Base-by-base conservation (phyloP, 2,888 invertebrate species). In the Leptura quadrifasciata region DNA sequence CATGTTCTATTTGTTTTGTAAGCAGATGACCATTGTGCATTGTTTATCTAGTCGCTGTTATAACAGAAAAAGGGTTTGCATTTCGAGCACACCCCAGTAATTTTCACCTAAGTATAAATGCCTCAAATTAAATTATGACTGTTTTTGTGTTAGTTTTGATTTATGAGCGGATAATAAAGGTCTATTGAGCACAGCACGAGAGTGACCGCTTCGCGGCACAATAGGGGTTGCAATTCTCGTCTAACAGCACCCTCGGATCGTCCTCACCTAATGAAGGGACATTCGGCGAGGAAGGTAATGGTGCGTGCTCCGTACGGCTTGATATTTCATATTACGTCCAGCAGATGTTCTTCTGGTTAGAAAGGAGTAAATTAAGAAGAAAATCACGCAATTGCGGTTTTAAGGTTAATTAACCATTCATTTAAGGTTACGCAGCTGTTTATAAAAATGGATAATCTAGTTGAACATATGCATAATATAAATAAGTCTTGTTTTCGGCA, bases 1-100 rank as follows among this genome's bases (percentile, higher is more conserved):
- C 65, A 75, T 75, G 57, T 70, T 74, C 60, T 75, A 75, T 75
- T 75, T 75, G 75, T 75, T 75, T 75, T 71, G 75, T n/a, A 71
- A 58, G 75, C 71, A 75, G 75, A 75, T 75, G 75, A 75, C 75
- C 75, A 65, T 57, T 58, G 70, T 57, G 31, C 65, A 55, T 63
- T 75, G 65, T 71, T 64, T 65, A 70, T 65, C 52, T 57, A 35
- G 55, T 9, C 27, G 2, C 12, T 27, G 17, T 27, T 17, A 63
- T 55, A 70, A 70, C 63, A 64, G 70, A 24, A 47, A 54, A 39
- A 70, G 35, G 47, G 54, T 24, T 60, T 39, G n/a, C 52, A 27
- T 20, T 35, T 68, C 54, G 55, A 68, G 39, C 65, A 54, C 68
- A 78, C 78, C 78, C 78, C 69, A 58, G 74, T 69, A 64, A 78